Conservation (phyloP, 2,797 vertebrate species). For the Melanogrammus aeglefinus region DNA sequence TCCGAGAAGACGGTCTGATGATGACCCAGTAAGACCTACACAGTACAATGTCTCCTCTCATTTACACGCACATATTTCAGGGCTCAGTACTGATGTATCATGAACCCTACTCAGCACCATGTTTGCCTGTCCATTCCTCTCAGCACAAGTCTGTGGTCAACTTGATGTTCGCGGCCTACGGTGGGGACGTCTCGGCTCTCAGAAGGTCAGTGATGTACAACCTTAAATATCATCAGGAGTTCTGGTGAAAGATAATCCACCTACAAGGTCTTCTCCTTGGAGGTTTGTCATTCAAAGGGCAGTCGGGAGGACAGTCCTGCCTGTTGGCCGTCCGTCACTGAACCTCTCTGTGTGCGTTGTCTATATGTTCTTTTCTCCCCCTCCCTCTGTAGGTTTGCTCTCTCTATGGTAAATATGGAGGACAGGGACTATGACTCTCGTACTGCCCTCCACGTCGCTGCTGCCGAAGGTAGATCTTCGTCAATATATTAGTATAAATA, state of each 20-base stretch:
- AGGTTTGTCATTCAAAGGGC: neutral
- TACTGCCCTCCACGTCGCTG: conserved; percentile 88
- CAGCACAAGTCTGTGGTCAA: conserved; percentile 87
- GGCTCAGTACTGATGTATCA: neutral
- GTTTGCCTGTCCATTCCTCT: conserved; percentile 15
- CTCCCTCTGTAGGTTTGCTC: conserved; percentile 79
- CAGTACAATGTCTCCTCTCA: neutral
- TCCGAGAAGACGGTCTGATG: conserved; percentile 78
- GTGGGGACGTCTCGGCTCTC: conserved; percentile 81
- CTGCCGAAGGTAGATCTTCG: conserved; percentile 84
- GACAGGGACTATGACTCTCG: conserved; percentile 92
- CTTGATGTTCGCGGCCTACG: conserved; percentile 87
- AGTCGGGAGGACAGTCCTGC: neutral
- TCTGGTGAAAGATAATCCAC: neutral
- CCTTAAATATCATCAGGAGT: neutral
- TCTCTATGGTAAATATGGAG: conserved; percentile 94
- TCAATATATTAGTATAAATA: conserved; percentile 14
- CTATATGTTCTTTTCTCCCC: neutral
- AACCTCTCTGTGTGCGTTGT: conserved; percentile 14
- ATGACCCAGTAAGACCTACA: conserved; percentile 73
- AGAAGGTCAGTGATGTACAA: conserved; percentile 72
- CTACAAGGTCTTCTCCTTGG: neutral
- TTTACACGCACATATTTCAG: neutral
- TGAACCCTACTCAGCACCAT: neutral
- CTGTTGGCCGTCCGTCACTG: conserved; percentile 10